Evolutionary conservation across 1,140 invertebrate genomes (phyloP).

Genomic region (Drosophila sp.): DNA sequence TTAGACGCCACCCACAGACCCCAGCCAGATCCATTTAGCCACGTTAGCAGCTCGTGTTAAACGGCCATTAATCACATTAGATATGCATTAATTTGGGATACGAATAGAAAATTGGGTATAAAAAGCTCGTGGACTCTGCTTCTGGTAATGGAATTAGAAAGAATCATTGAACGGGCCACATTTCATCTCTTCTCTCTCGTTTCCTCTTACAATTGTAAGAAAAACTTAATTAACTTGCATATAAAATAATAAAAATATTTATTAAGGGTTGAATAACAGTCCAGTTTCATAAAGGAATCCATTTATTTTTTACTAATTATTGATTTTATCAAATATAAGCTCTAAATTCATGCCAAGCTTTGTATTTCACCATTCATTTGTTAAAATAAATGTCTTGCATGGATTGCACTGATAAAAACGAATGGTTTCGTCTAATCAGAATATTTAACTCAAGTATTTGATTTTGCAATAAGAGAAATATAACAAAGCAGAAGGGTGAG

Average conservation of each 20-base stretch:
- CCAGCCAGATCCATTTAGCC: slow-evolving; percentile 15
- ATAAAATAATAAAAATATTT: background rate
- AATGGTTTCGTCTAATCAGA: too few species aligned
- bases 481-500: background rate
- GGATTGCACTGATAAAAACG: too few species aligned
- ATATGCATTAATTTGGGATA: slow-evolving; percentile 73
- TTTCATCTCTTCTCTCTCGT: background rate
- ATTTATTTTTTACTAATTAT: background rate
- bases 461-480: too few species aligned
- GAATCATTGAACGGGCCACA: background rate
- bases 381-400: background rate
- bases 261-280: background rate
- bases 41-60: slow-evolving; percentile 72
- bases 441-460: too few species aligned
- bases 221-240: background rate
- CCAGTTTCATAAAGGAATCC: background rate
- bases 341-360: slow-evolving; percentile 1
- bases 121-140: slow-evolving; percentile 19
- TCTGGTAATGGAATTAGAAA: slow-evolving; percentile 10
- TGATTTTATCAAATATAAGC: background rate
- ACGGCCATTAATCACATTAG: slow-evolving; percentile 81
- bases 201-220: background rate
- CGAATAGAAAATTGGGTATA: too few species aligned
- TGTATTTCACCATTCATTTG: slow-evolving; percentile 12
- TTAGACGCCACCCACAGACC: slow-evolving; percentile 33